Percentiles rank a stretch among this genome's conserved stretches.
Conservation (phyloP, 2,888 invertebrate species). For the Celastrina argiolus region DNA sequence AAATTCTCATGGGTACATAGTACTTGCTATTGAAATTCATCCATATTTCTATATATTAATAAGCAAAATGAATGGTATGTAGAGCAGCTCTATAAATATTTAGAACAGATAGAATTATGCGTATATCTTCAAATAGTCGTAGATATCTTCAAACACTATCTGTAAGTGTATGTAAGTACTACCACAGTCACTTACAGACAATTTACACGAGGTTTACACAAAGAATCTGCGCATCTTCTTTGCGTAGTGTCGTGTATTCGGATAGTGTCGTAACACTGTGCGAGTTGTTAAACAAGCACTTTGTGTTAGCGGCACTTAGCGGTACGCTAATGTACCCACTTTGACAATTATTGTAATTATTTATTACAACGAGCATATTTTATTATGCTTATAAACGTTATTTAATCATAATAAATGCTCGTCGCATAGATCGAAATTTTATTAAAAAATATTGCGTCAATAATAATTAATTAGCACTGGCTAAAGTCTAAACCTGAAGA, state of each 20-base stretch:
- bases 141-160: slow-evolving; percentile 5
- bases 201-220: background rate
- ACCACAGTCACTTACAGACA: background rate
- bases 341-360: background rate
- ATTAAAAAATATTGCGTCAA: too few relatives aligned
- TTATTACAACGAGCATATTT: background rate
- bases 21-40: too few relatives aligned
- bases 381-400: too few relatives aligned
- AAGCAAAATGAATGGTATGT: too few relatives aligned
- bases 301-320: background rate
- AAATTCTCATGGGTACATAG: too few relatives aligned
- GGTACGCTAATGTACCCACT: background rate
- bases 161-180: background rate
- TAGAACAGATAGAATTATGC: too few relatives aligned
- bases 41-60: too few relatives aligned
- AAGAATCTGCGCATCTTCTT: background rate
- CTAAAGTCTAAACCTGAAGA: too few relatives aligned
- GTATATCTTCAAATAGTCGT: background rate
- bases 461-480: too few relatives aligned
- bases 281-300: background rate
- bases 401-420: too few relatives aligned
- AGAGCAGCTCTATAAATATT: background rate
- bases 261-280: background rate
- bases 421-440: too few relatives aligned
- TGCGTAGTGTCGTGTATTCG: too few relatives aligned